Conservation (phyloP, 2,797 vertebrate genomes). For the Clarias laeviceps region DNA sequence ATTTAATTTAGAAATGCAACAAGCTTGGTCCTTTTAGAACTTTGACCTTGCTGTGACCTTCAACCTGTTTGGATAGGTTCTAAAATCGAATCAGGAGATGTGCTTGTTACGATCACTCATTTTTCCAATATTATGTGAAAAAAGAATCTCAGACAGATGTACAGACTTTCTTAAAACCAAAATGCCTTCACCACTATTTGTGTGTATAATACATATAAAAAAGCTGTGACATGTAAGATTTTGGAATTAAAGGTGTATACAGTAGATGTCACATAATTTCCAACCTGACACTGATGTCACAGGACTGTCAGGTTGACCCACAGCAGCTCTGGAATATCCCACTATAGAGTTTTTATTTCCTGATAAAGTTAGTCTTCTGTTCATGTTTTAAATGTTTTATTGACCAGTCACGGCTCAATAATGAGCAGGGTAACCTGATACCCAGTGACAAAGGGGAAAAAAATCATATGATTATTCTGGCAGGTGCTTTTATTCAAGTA, state of each 20-base stretch:
- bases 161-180: neutral
- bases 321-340: neutral
- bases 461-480: neutral
- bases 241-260: neutral
- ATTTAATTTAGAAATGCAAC: neutral
- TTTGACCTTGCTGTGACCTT: neutral
- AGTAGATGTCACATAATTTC: neutral
- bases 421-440: neutral
- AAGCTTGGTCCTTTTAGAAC: neutral
- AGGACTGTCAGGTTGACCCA: neutral
- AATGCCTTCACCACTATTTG: neutral
- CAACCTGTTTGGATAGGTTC: neutral
- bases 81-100: no score
- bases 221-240: neutral
- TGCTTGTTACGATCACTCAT: neutral
- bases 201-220: neutral
- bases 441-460: neutral
- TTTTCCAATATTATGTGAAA: neutral
- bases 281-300: neutral
- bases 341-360: neutral
- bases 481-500: neutral
- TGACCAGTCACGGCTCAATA: neutral
- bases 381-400: neutral
- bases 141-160: neutral
- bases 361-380: neutral